Base-by-base conservation (phyloP, 2,113 vertebrate species). In the Dasyurus viverrinus region DNA sequence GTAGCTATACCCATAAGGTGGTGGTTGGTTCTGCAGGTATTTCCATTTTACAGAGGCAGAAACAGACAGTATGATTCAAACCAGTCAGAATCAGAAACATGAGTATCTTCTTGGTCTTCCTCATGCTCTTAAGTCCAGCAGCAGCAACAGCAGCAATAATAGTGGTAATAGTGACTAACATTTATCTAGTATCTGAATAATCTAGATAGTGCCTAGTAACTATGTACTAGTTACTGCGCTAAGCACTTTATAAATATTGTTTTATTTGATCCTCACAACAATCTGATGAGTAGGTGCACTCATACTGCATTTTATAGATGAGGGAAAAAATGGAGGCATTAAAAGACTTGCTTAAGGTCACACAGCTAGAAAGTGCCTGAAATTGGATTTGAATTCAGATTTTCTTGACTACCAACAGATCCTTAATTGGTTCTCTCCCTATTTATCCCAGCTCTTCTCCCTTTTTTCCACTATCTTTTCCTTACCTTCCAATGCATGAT, bases 361-460 rank as follows among this genome's bases (percentile, higher is more conserved):
- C 68, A 76, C 7, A 19, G 60, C n/a, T 84, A 84, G 19, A 42
- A 22, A 84, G 19, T 84, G 19, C 22, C 19, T 84, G 19, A 84
- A 19, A 36, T 16, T 42, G n/a, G 68, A 84, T 84, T 42, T 84
- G n/a, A 42, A 84, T 19, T 84, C 36, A n/a, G 36, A 12, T 76
- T 36, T 76, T 76, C 68, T 42, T 84, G n/a, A 42, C n/a, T 19
- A 84, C 12, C 68, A 42, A 76, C 0, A 76, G 68, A 25, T 5
- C 16, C n/a, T n/a, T 76, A 19, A 2, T 84, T 42, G 36, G 16
- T 19, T 84, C 68, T 42, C n/a, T 23, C n/a, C 16, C 36, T 22
- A 84, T 95, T 50, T 47, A 96, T 42, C 54, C 11, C 24, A 92
- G 5, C 24, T 50, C 16, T 57, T 57, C 27, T 96, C 55, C 94